Base-by-base conservation (phyloP, 2,888 invertebrate species). In the Nemotelus pantherinus region DNA sequence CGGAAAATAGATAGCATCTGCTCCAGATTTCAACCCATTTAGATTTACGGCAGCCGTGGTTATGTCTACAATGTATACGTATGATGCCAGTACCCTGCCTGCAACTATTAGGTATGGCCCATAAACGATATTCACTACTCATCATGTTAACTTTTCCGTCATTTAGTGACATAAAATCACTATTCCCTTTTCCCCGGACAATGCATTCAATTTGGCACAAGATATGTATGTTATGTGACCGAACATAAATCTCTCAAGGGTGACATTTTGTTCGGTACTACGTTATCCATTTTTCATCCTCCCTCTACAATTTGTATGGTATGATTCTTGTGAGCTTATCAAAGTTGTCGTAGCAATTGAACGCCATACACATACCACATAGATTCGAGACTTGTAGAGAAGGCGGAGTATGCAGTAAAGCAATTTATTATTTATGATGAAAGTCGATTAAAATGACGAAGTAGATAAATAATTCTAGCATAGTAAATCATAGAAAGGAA, bases 171-270 rank as follows among this genome's bases (percentile, higher is more conserved):
- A 43, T 41, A 7, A 43, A 43, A 43, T 63, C 25, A 63, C 63
- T 43, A 63, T 63, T 63, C n/a, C 63, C 9, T 39, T 5, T 63
- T 63, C 63, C 43, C 39, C 10, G 25, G 43, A 41, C 63, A 63
- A 63, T 39, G 39, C 63, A 7, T 50, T 6, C 50, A 44, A 67
- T 67, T 67, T 48, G 50, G 67, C 39, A 48, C 48, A 50, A 48
- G 50, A 67, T 67, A 48, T 50, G 67, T 25, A 25, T 48, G 67
- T 50, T 25, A 25, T 25, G 25, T 48, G 67, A 25, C 47, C 67
- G 50, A 39, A 65, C 63, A 45, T 65, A 67, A 67, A 67, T 67
- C 67, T 67, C 39, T 48, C 64, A 25, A 10, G 67, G 50, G 50
- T 65, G 67, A 67, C 67, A 67, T 67, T 67, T 65, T 67, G 47